A percentile compares a stretch with the other conserved stretches of the same genome.
phyloP scores from a whole-genome alignment of 2,113 vertebrate genomes.

The Halcyon malimbica region DNA sequence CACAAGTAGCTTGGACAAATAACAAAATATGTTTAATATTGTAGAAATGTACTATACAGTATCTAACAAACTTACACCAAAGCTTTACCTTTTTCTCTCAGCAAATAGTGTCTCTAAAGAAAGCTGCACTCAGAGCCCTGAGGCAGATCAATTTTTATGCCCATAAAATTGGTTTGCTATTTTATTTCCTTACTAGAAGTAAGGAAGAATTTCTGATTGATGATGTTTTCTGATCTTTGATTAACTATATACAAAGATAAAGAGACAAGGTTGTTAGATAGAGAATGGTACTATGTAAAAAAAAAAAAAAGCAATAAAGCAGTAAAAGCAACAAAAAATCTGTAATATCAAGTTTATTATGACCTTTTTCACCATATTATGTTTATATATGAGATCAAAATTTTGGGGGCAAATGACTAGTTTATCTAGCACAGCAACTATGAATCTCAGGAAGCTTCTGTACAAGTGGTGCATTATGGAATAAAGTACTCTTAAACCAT shows the following conservation, averaged over 20 bases:
- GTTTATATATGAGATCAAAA: neutral
- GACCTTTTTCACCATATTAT: neutral
- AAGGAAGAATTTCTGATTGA: constrained; percentile 26
- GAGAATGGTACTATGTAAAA: neutral
- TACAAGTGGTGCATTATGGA: neutral
- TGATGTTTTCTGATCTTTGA: constrained; percentile 23
- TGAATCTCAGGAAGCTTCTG: neutral
- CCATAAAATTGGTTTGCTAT: constrained; percentile 12
- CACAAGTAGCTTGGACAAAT: neutral
- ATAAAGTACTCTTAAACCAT: neutral
- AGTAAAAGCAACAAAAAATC: constrained; percentile 31
- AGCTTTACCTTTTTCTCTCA: neutral
- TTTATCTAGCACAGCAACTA: neutral
- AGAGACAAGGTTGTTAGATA: neutral
- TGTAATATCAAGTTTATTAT: constrained; percentile 6
- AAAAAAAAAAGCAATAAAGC: neutral
- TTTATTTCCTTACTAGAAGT: constrained; percentile 19
- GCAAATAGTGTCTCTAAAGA: constrained; percentile 2
- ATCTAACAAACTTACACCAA: neutral
- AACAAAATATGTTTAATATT: neutral
- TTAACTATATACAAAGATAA: constrained; percentile 54
- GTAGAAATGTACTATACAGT: neutral
- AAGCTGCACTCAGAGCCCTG: neutral
- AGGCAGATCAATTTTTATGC: constrained; percentile 49
- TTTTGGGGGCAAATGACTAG: neutral